Evolutionary conservation across 1,140 invertebrate genomes (phyloP).

Genomic region (Lepidurus couesii): DNA sequence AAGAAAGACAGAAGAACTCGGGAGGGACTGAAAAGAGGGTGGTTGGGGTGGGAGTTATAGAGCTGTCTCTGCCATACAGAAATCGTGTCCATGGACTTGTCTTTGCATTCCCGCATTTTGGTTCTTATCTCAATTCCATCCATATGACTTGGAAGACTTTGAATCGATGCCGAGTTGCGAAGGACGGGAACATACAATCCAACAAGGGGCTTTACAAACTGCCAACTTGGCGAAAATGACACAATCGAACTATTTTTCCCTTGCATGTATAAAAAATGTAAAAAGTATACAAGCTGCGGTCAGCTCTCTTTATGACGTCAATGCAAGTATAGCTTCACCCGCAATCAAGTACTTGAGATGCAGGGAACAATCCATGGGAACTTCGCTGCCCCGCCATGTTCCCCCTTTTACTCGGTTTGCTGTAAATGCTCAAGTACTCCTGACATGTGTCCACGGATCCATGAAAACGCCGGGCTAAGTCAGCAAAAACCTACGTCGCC

Average conservation of each 20-base stretch:
- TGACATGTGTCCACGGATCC: slow-evolving; percentile 3
- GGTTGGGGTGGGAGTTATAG: background rate
- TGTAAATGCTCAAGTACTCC: slow-evolving; percentile 14
- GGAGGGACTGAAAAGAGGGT: background rate
- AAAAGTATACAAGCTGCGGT: background rate
- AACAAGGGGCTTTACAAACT: background rate
- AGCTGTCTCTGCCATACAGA: background rate
- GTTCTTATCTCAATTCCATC: background rate
- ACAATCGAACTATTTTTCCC: background rate
- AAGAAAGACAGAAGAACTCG: background rate
- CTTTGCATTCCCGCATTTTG: background rate
- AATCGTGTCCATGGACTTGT: background rate
- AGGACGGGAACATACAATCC: background rate
- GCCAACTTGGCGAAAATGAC: background rate
- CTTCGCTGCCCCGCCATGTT: background rate
- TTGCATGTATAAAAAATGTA: background rate
- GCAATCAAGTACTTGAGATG: background rate
- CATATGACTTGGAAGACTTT: background rate
- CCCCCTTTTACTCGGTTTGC: background rate
- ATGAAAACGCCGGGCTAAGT: background rate
- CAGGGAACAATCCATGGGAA: background rate
- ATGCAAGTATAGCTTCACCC: background rate
- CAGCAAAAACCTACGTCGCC: slow-evolving; percentile 1
- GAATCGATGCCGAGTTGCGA: background rate
- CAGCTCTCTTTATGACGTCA: slow-evolving; percentile 1